Conservation (phyloP, 2,113 vertebrate genomes). For the Daubentonia madagascariensis region DNA sequence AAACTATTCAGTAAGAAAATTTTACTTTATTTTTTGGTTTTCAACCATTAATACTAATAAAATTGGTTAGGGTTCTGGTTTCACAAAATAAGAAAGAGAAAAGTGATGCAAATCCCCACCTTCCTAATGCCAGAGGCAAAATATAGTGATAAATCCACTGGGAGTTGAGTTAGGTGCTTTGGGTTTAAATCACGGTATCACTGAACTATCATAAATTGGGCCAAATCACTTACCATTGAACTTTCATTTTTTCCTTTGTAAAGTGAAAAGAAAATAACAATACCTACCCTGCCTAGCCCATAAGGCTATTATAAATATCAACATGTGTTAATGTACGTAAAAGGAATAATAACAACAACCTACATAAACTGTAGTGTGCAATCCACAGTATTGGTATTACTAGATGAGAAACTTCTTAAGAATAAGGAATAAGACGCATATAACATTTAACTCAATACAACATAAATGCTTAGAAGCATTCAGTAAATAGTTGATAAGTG, state of each 20-base stretch:
- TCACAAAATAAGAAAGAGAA: neutral
- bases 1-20: neutral
- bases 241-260: neutral
- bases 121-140: neutral
- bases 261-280: neutral
- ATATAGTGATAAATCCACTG: fast-evolving
- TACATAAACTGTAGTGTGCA: neutral
- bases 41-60: neutral
- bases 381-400: neutral
- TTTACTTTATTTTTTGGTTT: neutral
- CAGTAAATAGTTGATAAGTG: neutral
- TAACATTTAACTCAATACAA: neutral
- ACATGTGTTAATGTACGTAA: neutral
- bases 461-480: neutral
- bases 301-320: neutral
- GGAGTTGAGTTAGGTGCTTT: neutral
- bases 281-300: fast-evolving
- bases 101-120: neutral
- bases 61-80: neutral
- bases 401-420: neutral
- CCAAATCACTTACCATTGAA: neutral
- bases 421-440: neutral
- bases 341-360: neutral
- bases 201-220: neutral
- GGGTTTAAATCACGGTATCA: neutral